Conservation (phyloP, 2,888 invertebrate species). For the Aradus depressus region DNA sequence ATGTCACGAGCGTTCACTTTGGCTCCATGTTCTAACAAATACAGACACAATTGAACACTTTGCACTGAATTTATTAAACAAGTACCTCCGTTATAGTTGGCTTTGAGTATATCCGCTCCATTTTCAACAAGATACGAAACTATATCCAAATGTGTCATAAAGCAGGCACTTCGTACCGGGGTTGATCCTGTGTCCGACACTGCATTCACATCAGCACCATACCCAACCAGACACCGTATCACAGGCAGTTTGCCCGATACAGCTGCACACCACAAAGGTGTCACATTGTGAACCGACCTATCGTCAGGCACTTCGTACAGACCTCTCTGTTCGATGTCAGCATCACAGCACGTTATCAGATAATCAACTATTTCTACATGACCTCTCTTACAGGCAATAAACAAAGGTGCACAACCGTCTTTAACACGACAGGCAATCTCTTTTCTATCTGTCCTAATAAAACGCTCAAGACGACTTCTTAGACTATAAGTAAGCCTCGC, state of each 20-base stretch:
- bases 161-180: constrained; percentile 82
- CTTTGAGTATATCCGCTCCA: constrained; percentile 70
- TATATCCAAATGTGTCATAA: constrained; percentile 77
- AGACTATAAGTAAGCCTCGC: constrained; percentile 49
- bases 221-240: constrained; percentile 62
- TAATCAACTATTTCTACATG: constrained; percentile 77
- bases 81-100: constrained; percentile 86
- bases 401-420: constrained; percentile 71
- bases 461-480: constrained; percentile 45
- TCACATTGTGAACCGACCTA: constrained; percentile 64
- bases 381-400: constrained; percentile 65
- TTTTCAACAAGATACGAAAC: constrained; percentile 63
- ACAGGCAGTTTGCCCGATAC: constrained; percentile 70
- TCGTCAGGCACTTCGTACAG: constrained; percentile 76
- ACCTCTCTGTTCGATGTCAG: constrained; percentile 76
- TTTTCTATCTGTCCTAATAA: constrained; percentile 49
- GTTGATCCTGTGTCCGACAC: constrained; percentile 75
- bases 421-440: constrained; percentile 56
- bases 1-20: constrained; percentile 77
- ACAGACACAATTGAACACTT: constrained; percentile 66
- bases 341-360: constrained; percentile 66
- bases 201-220: constrained; percentile 77
- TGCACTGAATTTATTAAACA: constrained; percentile 90
- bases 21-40: constrained; percentile 66
- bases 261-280: constrained; percentile 86